Base-by-base conservation (phyloP, 1,140 invertebrate genomes). In the Magallana gigas region DNA sequence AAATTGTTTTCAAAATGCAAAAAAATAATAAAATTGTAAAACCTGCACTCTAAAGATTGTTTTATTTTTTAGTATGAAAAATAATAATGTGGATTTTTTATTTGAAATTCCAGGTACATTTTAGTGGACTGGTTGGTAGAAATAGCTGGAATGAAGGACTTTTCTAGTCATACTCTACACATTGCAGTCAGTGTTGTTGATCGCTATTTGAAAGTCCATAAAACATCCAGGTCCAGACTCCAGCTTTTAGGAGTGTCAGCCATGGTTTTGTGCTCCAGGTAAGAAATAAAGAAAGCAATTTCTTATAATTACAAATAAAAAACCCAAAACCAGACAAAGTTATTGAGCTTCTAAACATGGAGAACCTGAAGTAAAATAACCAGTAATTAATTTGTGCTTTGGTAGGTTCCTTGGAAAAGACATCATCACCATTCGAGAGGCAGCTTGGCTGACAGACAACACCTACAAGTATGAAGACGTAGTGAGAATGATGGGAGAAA, bases 381-480 rank as follows among this genome's bases (percentile, higher is more conserved):
- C 29, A 80, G 1, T 29, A 83, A 18, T 64, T 56, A 84, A 86
- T 87, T 82, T 29, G n/a, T 68, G 87, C 62, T 86, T 82, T 91
- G 92, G 71, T 89, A 94, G 94, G 85, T 93, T 91, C 85, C 87
- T 95, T 59, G 93, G 93, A 36, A 92, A 92, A 87, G 93, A 95
- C 68, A 94, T 95, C 36, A 92, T 95, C 29, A 95, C 94, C 23
- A 94, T 95, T 48, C 80, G 93, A 76, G 94, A 95, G 86, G 94
- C 94, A 84, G 93, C 94, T 11, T 95, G 94, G 94, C 88, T 94
- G 16, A 95, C 94, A 18, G 94, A 95, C 90, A 94, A 94, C 85
- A 94, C 94, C 12, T 95, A 95, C 88, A 94, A 93, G 82, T 95
- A 95, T 88, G 93, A 94, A 87, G 94, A 95, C 90, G 94, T 95